phyloP scores from a whole-genome alignment of 1,140 invertebrate species.

The Acromyrmex heyeri region DNA sequence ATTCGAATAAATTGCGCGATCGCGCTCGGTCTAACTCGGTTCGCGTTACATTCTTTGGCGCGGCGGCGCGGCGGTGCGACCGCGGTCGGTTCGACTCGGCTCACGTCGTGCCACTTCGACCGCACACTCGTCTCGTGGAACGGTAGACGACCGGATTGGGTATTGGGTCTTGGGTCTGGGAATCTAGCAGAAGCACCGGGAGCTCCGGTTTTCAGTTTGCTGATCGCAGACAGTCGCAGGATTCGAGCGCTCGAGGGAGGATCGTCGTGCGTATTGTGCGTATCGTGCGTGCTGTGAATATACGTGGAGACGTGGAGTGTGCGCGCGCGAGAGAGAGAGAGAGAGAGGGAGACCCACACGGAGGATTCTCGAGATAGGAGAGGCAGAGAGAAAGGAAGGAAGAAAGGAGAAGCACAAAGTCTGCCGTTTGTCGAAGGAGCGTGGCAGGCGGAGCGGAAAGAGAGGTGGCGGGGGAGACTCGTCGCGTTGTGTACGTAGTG shows the following conservation, averaged over 20 bases:
- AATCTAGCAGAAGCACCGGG: slow-evolving; percentile 71
- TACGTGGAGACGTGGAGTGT: neutral
- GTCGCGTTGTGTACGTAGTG: neutral
- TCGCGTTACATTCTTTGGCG: neutral
- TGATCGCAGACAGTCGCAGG: slow-evolving; percentile 71
- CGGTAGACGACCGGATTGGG: slow-evolving; percentile 63
- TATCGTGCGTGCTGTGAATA: neutral
- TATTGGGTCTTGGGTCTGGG: slow-evolving; percentile 64
- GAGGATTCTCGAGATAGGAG: neutral
- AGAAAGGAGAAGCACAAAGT: slow-evolving; percentile 19
- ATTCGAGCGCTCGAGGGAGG: slow-evolving; percentile 50
- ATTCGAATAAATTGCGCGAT: neutral
- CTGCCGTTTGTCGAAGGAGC: neutral
- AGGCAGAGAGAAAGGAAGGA: neutral
- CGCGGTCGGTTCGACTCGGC: neutral
- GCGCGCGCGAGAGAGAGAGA: slow-evolving; percentile 17
- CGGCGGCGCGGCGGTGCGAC: neutral
- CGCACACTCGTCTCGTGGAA: slow-evolving; percentile 59
- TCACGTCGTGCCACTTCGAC: neutral
- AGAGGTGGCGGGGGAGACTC: neutral
- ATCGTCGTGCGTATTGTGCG: neutral
- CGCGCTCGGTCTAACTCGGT: neutral
- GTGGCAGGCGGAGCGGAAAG: neutral
- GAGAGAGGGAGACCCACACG: neutral
- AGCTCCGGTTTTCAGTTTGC: slow-evolving; percentile 69